Evolutionary conservation across 2,888 invertebrate genomes (phyloP), one percentile per base, ranked within the genome.

Genomic region (Ypsolopha scabrella): DNA sequence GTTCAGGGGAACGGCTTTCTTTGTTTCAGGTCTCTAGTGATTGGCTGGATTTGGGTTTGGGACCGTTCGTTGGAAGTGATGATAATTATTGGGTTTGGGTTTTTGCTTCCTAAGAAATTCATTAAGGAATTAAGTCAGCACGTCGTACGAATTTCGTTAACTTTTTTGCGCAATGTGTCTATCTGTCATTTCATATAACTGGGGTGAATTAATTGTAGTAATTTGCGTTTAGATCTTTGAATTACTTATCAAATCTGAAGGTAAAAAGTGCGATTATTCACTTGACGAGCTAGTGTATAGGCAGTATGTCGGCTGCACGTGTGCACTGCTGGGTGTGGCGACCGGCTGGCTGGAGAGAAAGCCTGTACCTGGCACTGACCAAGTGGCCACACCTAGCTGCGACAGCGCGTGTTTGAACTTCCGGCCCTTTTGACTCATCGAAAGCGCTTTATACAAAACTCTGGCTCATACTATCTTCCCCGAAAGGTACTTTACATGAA

Each of bases 291-390:
- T 24, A 24, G 24, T 3, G 24, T 24, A 4, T 24, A 24, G 24
- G 24, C 24, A 24, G 24, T 24, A 24, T 24, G 4, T 24, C 34
- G 34, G 37, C 34, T 14, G 36, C 14, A 10, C 33, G 37, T 48
- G 47, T 24, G 24, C 43, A 45, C 43, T 4, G 39, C n/a, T 7
- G 41, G 39, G 41, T 24, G 24, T 33, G 60, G 66, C 63, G 63
- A 56, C 64, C 63, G 60, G 64, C 70, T 62, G 67, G 63, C 67
- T 69, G 66, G 64, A 65, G 71, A 71, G 70, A 71, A 50, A 53
- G 53, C 39, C 24, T n/a, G 43, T 11, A n/a, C 10, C 39, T n/a
- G 10, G 9, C 3, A 39, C 39, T 39, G 39, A 39, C 39, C n/a
- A 39, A 39, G 39, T 39, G 39, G n/a, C 39, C 39, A 39, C 24